Percentiles rank a stretch among this genome's conserved stretches.
phyloP scores from a whole-genome alignment of 2,888 invertebrate species.

The Scelioninae gen. 2 region DNA sequence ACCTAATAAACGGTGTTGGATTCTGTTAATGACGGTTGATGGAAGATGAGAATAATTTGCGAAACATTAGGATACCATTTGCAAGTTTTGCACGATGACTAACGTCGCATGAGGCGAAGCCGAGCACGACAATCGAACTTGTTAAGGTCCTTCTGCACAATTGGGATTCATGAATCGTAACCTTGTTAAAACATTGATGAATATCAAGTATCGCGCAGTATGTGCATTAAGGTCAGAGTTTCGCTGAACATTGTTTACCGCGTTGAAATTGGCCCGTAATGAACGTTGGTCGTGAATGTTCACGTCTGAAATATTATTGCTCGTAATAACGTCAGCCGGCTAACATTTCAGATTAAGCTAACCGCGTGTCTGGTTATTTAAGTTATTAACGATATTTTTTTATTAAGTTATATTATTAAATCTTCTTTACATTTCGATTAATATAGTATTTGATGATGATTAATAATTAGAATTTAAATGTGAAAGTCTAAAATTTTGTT shows the following conservation, averaged over 20 bases:
- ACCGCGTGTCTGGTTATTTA: neutral
- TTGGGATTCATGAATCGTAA: constrained; percentile 24
- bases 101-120: constrained; percentile 18
- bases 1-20: too few species aligned
- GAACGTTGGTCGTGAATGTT: constrained; percentile 11
- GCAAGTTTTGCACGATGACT: constrained; percentile 11
- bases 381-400: neutral
- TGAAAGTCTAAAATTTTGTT: too few species aligned
- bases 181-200: constrained; percentile 35
- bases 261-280: constrained; percentile 17
- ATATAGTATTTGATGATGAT: too few species aligned
- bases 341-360: constrained; percentile 1
- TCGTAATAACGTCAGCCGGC: constrained; percentile 8
- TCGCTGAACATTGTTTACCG: constrained; percentile 27
- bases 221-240: constrained; percentile 40
- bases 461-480: too few species aligned
- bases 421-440: too few species aligned
- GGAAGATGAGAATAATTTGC: too few species aligned
- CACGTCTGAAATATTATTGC: constrained; percentile 10
- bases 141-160: constrained; percentile 23
- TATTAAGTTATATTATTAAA: too few species aligned
- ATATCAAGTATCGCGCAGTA: constrained; percentile 11
- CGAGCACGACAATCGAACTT: constrained; percentile 34
- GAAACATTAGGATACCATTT: too few species aligned
- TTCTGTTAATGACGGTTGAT: too few species aligned